A percentile compares a stretch with the other conserved stretches of the same genome.
Conservation (phyloP, 2,113 vertebrate genomes). For the Triplophysa rosa region DNA sequence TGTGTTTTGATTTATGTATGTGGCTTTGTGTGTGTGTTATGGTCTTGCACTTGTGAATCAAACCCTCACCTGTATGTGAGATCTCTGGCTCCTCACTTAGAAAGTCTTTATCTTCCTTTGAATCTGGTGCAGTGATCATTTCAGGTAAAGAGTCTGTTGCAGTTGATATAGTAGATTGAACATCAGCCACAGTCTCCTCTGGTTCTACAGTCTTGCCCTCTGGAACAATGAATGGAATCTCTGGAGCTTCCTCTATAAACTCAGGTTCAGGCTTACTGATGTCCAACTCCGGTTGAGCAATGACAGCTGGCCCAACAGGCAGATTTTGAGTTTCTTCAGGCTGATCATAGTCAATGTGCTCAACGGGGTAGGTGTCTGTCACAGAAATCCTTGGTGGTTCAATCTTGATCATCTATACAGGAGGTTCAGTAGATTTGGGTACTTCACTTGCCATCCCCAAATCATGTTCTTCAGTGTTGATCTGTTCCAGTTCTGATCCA, state of each 20-base stretch:
- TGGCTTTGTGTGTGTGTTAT: no score
- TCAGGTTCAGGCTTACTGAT: slow-evolving; percentile 30
- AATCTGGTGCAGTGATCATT: background rate
- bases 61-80: slow-evolving; percentile 7
- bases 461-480: background rate
- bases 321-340: slow-evolving; percentile 51
- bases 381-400: slow-evolving; percentile 13
- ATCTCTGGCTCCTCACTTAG: slow-evolving; percentile 4
- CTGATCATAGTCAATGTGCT: slow-evolving; percentile 43
- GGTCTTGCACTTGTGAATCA: background rate
- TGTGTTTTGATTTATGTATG: no score
- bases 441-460: background rate
- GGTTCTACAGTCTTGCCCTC: slow-evolving; percentile 14
- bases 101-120: background rate
- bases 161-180: slow-evolving; percentile 21
- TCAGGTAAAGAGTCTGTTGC: slow-evolving; percentile 10
- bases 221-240: background rate
- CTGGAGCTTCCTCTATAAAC: background rate
- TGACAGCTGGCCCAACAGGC: slow-evolving; percentile 29
- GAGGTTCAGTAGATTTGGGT: slow-evolving; percentile 19
- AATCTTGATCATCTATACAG: slow-evolving; percentile 33
- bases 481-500: background rate
- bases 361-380: background rate
- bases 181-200: background rate
- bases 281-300: slow-evolving; percentile 14